phyloP scores from a whole-genome alignment of 2,797 vertebrate genomes.

The Hemibagrus guttatus region DNA sequence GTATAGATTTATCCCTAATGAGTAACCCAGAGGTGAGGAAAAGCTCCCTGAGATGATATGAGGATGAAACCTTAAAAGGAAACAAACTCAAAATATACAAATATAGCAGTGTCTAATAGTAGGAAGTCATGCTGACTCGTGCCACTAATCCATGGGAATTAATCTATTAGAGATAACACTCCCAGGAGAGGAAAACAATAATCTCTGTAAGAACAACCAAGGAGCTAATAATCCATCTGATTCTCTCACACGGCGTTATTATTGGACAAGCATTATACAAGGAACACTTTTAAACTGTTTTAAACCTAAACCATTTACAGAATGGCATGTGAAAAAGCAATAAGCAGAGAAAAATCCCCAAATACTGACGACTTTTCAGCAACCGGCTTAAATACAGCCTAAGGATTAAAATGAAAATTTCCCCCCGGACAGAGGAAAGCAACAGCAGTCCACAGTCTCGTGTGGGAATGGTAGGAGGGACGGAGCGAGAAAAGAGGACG shows the following conservation, averaged over 20 bases:
- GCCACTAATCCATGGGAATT: neutral
- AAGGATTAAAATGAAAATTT: neutral
- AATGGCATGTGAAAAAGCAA: neutral
- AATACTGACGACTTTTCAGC: neutral
- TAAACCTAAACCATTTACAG: neutral
- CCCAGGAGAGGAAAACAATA: no score
- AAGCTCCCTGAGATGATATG: no score
- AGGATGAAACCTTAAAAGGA: no score
- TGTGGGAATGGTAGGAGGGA: conserved; percentile 82
- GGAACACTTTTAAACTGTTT: neutral
- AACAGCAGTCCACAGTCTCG: conserved; percentile 98
- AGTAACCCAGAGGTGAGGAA: no score
- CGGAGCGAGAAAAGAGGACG: conserved; percentile 77
- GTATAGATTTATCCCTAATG: no score
- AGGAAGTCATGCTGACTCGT: neutral
- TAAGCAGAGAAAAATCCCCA: neutral
- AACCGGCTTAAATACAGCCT: neutral
- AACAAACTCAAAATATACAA: neutral
- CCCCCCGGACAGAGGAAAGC: conserved; percentile 81
- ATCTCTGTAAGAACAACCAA: no score
- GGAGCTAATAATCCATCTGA: neutral
- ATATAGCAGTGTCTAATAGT: neutral
- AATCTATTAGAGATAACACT: neutral
- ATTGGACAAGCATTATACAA: neutral
- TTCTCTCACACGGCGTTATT: neutral